These are phyloP conservation scores for Aspidiotus destructor DNA, from an alignment of 2,888 invertebrate species.

Conservation along the genomic window DNA sequence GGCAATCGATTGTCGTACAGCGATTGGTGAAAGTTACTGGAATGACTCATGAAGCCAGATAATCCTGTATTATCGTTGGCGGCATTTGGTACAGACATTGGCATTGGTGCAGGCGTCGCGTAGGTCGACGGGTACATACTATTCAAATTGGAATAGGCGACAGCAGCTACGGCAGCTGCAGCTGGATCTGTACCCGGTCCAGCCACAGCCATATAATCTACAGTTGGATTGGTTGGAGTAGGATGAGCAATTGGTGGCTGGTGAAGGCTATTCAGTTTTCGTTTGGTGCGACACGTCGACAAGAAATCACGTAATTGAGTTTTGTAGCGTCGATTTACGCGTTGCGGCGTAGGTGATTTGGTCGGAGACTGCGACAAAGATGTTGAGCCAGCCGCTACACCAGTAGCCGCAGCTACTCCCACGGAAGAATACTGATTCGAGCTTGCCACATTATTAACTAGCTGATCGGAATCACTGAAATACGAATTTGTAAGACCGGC, in stretches of 20 bases:
- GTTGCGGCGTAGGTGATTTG: conserved; percentile 59
- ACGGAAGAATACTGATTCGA: conserved; percentile 36
- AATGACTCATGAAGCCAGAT: conserved; percentile 56
- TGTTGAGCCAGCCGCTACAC: conserved; percentile 2
- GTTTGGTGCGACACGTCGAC: conserved; percentile 79
- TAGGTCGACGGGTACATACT: conserved; percentile 28
- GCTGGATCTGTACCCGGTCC: conserved; percentile 56
- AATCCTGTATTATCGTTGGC: conserved; percentile 51
- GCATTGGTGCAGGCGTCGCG: conserved; percentile 41
- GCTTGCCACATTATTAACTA: conserved; percentile 48
- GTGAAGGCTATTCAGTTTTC: conserved; percentile 48
- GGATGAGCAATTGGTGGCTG: conserved; percentile 47
- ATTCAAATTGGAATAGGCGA: conserved; percentile 27
- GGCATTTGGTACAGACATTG: conserved; percentile 39
- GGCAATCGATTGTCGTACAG: conserved; percentile 52
- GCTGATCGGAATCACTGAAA: conserved; percentile 75
- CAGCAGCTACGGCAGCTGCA: conserved; percentile 49
- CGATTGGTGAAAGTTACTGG: conserved; percentile 46
- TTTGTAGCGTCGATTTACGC: conserved; percentile 76
- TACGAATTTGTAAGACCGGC: conserved; percentile 84
- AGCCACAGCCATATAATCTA: conserved; percentile 59
- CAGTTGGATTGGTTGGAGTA: conserved; percentile 47
- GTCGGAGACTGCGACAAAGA: conserved; percentile 41
- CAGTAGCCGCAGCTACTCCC: conserved; percentile 46
- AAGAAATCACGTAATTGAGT: conserved; percentile 86